Evolutionary conservation across 2,888 invertebrate genomes (phyloP).

Genomic region (Temnothorax unifasciatus): DNA sequence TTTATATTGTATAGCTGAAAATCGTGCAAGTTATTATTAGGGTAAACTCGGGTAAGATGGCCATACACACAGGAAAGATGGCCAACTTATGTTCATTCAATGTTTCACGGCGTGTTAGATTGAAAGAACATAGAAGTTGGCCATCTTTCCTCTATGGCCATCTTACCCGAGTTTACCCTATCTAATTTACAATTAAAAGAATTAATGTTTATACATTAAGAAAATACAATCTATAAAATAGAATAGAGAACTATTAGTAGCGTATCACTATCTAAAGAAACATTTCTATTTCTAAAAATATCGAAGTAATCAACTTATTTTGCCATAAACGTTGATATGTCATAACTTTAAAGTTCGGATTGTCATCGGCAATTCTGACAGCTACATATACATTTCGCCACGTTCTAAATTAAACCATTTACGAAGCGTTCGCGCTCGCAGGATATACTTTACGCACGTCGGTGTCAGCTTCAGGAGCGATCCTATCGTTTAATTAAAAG

Average conservation of each 20-base stretch:
- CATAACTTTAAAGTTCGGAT: not conserved
- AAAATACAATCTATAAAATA: not conserved
- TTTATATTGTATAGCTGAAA: not conserved
- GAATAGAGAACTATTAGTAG: not conserved
- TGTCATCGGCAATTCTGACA: not conserved
- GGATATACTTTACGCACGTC: conserved; percentile 31
- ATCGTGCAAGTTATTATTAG: not conserved
- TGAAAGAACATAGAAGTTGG: too few species aligned
- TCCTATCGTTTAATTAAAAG: conserved; percentile 54
- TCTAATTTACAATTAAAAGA: not conserved
- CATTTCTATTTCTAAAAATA: not conserved
- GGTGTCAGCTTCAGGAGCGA: conserved; percentile 29
- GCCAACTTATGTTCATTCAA: too few species aligned
- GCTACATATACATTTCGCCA: not conserved
- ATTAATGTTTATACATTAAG: not conserved
- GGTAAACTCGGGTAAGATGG: not conserved
- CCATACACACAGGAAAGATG: too few species aligned
- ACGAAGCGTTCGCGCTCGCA: conserved; percentile 10
- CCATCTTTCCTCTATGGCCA: too few species aligned
- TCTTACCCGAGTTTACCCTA: not conserved
- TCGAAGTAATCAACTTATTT: not conserved
- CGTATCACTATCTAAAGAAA: not conserved
- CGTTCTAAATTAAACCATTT: conserved; percentile 39
- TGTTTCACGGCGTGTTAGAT: too few species aligned
- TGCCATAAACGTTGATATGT: not conserved